Evolutionary conservation across 2,797 vertebrate species (phyloP).

Genomic region (Phataginus tricuspis): DNA sequence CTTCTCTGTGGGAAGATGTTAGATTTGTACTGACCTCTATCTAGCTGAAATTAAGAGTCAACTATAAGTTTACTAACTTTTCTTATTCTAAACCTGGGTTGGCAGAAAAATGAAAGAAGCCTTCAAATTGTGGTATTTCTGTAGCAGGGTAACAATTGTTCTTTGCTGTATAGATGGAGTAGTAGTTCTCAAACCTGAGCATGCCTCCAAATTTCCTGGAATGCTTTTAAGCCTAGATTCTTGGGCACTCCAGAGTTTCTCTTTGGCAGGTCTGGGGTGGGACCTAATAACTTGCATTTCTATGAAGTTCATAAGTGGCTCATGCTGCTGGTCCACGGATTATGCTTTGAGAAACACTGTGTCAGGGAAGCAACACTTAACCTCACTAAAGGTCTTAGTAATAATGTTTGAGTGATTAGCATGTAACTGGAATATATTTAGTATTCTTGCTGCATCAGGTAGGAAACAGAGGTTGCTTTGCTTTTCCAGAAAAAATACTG

Average conservation of each 20-base stretch:
- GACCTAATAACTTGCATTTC: not conserved
- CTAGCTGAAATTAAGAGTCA: not conserved
- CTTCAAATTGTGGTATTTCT: not conserved
- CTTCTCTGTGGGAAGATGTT: not conserved
- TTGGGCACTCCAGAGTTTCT: not conserved
- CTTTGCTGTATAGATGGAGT: not conserved
- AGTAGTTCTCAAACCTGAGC: not conserved
- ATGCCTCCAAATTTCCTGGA: not conserved
- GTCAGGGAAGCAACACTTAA: not conserved
- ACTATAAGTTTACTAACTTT: not conserved
- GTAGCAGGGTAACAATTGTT: not conserved
- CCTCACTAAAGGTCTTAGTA: not conserved
- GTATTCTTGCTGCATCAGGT: not conserved
- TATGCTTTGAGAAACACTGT: not conserved
- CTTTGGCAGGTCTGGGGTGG: not conserved
- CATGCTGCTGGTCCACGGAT: not conserved
- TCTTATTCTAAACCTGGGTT: not conserved
- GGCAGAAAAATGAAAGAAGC: conserved; percentile 16
- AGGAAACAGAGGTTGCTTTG: not conserved
- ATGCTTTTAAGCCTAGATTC: not conserved
- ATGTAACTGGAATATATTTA: not conserved
- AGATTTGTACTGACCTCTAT: not conserved
- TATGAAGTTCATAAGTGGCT: not conserved
- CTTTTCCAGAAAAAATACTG: not conserved
- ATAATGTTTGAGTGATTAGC: not conserved